phyloP scores from a whole-genome alignment of 2,113 vertebrate genomes.

The Trinectes maculatus region DNA sequence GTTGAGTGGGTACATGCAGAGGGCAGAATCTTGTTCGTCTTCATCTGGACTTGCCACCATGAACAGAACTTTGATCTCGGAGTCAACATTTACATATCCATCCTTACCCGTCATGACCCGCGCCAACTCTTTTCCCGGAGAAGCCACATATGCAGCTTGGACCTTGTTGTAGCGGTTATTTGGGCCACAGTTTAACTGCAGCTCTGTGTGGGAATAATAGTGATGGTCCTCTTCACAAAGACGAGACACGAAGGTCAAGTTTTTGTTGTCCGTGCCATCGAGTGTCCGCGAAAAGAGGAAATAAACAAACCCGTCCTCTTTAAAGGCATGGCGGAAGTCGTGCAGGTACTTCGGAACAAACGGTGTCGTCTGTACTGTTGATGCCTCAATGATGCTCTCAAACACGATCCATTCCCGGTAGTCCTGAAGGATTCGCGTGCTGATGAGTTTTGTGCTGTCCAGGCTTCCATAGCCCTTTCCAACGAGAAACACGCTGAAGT shows the following conservation, averaged over 20 bases:
- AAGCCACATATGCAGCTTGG: constrained; percentile 83
- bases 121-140: constrained; percentile 80
- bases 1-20: constrained; percentile 89
- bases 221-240: constrained; percentile 88
- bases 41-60: constrained; percentile 86
- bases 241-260: constrained; percentile 88
- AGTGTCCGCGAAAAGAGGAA: constrained; percentile 92
- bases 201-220: constrained; percentile 95
- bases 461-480: constrained; percentile 91
- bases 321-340: constrained; percentile 85
- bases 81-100: constrained; percentile 49
- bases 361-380: constrained; percentile 84
- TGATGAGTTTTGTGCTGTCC: constrained; percentile 93
- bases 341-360: constrained; percentile 82
- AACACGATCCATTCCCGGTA: constrained; percentile 87
- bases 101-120: constrained; percentile 61
- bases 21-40: constrained; percentile 77
- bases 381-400: constrained; percentile 89
- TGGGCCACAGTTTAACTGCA: constrained; percentile 85
- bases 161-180: constrained; percentile 84
- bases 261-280: constrained; percentile 82
- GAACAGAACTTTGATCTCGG: constrained; percentile 84
- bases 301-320: constrained; percentile 86
- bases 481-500: constrained; percentile 85
- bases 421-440: constrained; percentile 89